phyloP scores from a whole-genome alignment of 2,113 vertebrate species.

The Sakesphorus luctuosus region DNA sequence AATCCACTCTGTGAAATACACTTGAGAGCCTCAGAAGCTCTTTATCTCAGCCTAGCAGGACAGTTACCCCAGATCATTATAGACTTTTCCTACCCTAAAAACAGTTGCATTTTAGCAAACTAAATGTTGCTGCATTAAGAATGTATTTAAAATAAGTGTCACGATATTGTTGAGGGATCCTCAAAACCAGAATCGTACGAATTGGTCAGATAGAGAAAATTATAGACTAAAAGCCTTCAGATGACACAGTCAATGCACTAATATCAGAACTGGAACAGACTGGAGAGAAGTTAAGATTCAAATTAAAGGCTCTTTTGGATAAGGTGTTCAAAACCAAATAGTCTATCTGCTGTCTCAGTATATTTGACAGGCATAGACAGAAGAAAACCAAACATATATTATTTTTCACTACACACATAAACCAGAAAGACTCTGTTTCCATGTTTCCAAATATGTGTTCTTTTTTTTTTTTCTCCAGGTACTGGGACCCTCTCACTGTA shows the following conservation, averaged over 20 bases:
- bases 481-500: background rate
- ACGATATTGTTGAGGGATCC: conserved; percentile 11
- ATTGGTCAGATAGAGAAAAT: conserved; percentile 36
- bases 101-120: conserved; percentile 18
- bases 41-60: conserved; percentile 33
- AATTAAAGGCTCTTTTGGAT: background rate
- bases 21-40: background rate
- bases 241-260: background rate
- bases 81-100: conserved; percentile 46
- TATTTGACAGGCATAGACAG: background rate
- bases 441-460: background rate
- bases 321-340: background rate
- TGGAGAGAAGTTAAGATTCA: background rate
- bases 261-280: background rate
- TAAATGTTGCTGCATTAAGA: conserved; percentile 19
- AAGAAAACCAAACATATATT: background rate
- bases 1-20: background rate
- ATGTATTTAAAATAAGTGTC: background rate
- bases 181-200: conserved; percentile 23
- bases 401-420: background rate
- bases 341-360: background rate
- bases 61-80: background rate
- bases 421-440: background rate
- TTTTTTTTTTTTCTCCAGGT: background rate
- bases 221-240: conserved; percentile 55